Percentiles rank a stretch among this genome's conserved stretches.
Evolutionary conservation across 1,140 invertebrate species (phyloP).

Genomic region (Pseudachorutes palmiensis): DNA sequence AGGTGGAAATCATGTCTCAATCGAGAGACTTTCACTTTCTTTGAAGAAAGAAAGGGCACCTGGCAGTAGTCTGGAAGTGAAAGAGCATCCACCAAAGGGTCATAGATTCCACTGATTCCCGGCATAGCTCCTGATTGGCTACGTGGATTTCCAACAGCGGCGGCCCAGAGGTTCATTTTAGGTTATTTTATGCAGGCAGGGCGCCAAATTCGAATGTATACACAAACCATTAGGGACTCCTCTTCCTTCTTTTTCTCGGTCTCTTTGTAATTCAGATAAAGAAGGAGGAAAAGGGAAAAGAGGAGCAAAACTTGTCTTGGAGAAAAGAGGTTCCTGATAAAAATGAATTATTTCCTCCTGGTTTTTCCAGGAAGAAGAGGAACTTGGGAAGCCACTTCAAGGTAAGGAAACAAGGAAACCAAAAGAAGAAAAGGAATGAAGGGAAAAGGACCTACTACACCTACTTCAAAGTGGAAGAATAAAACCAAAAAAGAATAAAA

Average conservation of each 20-base stretch:
- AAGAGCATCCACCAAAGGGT: too few relatives aligned
- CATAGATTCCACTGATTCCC: too few relatives aligned
- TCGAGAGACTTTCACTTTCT: not conserved
- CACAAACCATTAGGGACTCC: slow-evolving; percentile 8
- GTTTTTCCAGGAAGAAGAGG: slow-evolving; percentile 5
- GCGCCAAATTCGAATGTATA: slow-evolving; percentile 14
- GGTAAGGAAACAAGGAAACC: slow-evolving; percentile 12
- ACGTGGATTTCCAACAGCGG: too few relatives aligned
- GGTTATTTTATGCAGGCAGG: slow-evolving; percentile 11
- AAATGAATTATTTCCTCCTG: slow-evolving; percentile 25
- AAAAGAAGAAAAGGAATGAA: slow-evolving; percentile 17
- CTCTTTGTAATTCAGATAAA: slow-evolving; percentile 15
- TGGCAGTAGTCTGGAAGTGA: too few relatives aligned
- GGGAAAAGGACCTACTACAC: not conserved
- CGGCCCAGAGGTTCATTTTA: not conserved
- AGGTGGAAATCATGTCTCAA: slow-evolving; percentile 22
- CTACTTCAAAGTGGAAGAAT: too few relatives aligned
- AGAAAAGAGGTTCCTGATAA: slow-evolving; percentile 16
- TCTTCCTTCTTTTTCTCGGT: slow-evolving; percentile 7
- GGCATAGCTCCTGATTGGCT: not conserved
- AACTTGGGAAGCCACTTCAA: not conserved
- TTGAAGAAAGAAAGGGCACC: too few relatives aligned
- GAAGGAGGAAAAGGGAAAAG: too few relatives aligned
- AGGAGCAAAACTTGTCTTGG: slow-evolving; percentile 19
- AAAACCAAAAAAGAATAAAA: too few relatives aligned